Percentiles rank a stretch among this genome's conserved stretches.
phyloP scores from a whole-genome alignment of 1,140 invertebrate genomes.

The Brachionus koreanus region DNA sequence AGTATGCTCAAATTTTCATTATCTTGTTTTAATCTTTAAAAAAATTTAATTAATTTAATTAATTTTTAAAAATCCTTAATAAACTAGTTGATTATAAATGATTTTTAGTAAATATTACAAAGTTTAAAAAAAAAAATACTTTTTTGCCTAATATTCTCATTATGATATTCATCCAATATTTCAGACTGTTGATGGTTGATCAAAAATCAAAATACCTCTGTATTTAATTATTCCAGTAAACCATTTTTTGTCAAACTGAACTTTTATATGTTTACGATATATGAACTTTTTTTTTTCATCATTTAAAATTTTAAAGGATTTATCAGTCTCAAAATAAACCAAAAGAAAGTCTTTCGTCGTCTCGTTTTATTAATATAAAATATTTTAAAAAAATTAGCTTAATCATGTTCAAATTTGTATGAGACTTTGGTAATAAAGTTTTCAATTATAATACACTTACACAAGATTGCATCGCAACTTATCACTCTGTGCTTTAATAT shows the following conservation, averaged over 20 bases:
- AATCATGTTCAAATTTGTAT: not conserved
- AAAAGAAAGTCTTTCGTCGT: not conserved
- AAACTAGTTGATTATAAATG: too few relatives aligned
- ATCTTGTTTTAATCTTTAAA: too few relatives aligned
- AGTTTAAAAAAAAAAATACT: too few relatives aligned
- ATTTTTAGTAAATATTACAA: too few relatives aligned
- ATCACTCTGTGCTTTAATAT: not conserved
- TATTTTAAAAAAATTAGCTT: not conserved
- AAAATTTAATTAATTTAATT: too few relatives aligned
- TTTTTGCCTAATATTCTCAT: too few relatives aligned
- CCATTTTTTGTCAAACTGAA: not conserved
- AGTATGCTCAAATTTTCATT: too few relatives aligned
- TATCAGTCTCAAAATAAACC: not conserved
- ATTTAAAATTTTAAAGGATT: not conserved
- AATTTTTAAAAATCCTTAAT: too few relatives aligned
- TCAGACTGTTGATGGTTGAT: too few relatives aligned
- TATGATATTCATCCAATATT: too few relatives aligned
- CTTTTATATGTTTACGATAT: too few relatives aligned
- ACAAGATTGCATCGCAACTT: not conserved
- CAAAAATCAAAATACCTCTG: too few relatives aligned
- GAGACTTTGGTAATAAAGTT: not conserved
- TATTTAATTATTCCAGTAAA: not conserved
- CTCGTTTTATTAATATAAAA: not conserved
- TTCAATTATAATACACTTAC: not conserved
- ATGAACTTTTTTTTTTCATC: not conserved